Evolutionary conservation across 2,888 invertebrate species (phyloP).

Genomic region (Caenorhabditis sulstoni): DNA sequence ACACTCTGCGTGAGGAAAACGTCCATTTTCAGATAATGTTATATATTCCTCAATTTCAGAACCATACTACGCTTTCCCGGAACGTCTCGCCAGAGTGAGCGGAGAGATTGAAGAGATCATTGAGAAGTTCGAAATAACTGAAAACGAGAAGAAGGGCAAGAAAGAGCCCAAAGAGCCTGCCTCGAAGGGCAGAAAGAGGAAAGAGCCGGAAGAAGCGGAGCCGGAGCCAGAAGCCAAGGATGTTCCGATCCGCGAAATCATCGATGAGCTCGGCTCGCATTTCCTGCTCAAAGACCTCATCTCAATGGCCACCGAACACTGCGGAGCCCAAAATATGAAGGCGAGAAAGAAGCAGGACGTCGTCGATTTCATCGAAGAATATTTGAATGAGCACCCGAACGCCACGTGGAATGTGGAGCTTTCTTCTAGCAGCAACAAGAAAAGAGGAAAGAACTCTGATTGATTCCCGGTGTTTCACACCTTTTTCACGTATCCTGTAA

Average conservation of each 20-base stretch:
- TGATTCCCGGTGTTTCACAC: too few species aligned
- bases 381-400: constrained; percentile 19
- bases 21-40: not conserved
- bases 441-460: not conserved
- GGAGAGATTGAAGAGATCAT: constrained; percentile 38
- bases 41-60: constrained; percentile 20
- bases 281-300: too few species aligned
- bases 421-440: not conserved
- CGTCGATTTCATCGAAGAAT: constrained; percentile 22
- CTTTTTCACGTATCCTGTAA: too few species aligned
- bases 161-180: constrained; percentile 23
- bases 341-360: constrained; percentile 36
- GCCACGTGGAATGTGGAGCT: constrained; percentile 28
- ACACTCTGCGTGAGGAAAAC: constrained; percentile 43
- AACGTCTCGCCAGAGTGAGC: constrained; percentile 37
- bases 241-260: constrained; percentile 33
- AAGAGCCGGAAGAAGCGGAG: not conserved
- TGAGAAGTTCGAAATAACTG: constrained; percentile 16
- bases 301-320: constrained; percentile 22
- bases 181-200: constrained; percentile 10
- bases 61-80: constrained; percentile 42
- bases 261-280: not conserved
- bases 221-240: not conserved
- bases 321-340: constrained; percentile 17
- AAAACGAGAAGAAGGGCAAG: constrained; percentile 20